phyloP scores from a whole-genome alignment of 2,113 vertebrate species.

The Pollachius pollachius region DNA sequence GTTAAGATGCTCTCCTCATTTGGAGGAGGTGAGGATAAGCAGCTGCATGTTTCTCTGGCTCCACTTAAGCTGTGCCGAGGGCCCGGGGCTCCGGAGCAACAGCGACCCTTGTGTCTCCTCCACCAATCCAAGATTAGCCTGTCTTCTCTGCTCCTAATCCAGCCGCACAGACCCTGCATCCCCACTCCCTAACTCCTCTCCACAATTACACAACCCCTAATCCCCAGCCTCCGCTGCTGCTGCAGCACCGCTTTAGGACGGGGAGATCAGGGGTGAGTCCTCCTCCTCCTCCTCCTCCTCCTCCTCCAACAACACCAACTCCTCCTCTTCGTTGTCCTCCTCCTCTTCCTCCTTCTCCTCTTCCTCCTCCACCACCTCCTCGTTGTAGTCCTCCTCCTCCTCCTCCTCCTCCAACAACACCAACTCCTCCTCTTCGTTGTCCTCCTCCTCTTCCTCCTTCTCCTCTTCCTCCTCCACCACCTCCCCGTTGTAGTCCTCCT shows the following conservation, averaged over 20 bases:
- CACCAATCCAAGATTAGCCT: slow-evolving; percentile 79
- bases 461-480: too few species aligned
- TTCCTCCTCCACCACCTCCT: slow-evolving; percentile 41
- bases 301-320: too few species aligned
- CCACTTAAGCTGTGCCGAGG: slow-evolving; percentile 65
- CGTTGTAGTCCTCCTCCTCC: too few species aligned
- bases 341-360: slow-evolving; percentile 45
- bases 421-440: too few species aligned
- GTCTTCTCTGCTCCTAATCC: slow-evolving; percentile 79
- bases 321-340: too few species aligned
- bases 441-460: too few species aligned
- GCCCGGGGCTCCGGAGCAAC: slow-evolving; percentile 69
- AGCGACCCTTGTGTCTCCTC: slow-evolving; percentile 72
- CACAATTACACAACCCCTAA: slow-evolving; percentile 79
- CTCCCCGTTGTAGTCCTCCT: too few species aligned
- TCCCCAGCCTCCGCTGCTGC: slow-evolving; percentile 76
- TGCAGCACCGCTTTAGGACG: slow-evolving; percentile 73
- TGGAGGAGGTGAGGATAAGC: slow-evolving; percentile 62
- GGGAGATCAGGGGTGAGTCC: slow-evolving; percentile 77
- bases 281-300: slow-evolving; percentile 48
- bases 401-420: slow-evolving; percentile 39
- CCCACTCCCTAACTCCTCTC: slow-evolving; percentile 77
- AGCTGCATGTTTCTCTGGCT: slow-evolving; percentile 11
- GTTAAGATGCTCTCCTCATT: slow-evolving; percentile 12
- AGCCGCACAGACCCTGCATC: slow-evolving; percentile 74